Base-by-base conservation (phyloP, 2,888 invertebrate genomes). In the Gandaritis pyraliata region DNA sequence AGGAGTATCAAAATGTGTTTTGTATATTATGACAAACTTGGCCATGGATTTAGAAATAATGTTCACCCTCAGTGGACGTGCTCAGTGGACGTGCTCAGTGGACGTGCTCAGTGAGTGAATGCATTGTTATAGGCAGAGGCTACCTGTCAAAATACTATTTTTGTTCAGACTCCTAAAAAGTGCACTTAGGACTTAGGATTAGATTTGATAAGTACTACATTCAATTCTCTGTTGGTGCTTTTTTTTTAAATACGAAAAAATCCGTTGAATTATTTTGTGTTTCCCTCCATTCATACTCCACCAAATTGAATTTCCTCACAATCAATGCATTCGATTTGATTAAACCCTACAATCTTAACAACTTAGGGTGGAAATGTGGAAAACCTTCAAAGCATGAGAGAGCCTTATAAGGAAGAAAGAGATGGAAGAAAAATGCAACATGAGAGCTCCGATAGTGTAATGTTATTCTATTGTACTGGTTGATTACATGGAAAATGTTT, bases 381-480 rank as follows among this genome's bases (percentile, higher is more conserved):
- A 41, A 33, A 16, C 30, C 36, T 38, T 48, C 41, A 57, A 29
- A 18, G 38, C 50, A 51, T 41, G 39, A 49, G 30, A n/a, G 10
- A 36, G 0, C 10, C 12, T 41, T 39, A 33, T 33, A 46, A 29
- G 49, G 39, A 48, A 23, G 47, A 49, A 23, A 38, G 41, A 47
- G 38, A 56, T 47, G 45, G 23, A 16, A 47, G 52, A 62, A 66
- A 66, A 58, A 58, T 61, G 66, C 66, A 66, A 53, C 23, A 38
- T 23, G 33, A 33, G 29, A 29, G 52, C 41, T 46, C 15, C 36
- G 48, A 38, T 43, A 55, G 49, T 36, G 51, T 64, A 61, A 64
- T 63, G 56, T 18, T 23, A 48, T 56, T 63, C 54, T 61, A 50
- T 64, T 66, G 66, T 64, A 48, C 69, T 71, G 13, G 8, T 4